Evolutionary conservation across 2,888 invertebrate genomes (phyloP).

Genomic region (Sialis fuliginosa): DNA sequence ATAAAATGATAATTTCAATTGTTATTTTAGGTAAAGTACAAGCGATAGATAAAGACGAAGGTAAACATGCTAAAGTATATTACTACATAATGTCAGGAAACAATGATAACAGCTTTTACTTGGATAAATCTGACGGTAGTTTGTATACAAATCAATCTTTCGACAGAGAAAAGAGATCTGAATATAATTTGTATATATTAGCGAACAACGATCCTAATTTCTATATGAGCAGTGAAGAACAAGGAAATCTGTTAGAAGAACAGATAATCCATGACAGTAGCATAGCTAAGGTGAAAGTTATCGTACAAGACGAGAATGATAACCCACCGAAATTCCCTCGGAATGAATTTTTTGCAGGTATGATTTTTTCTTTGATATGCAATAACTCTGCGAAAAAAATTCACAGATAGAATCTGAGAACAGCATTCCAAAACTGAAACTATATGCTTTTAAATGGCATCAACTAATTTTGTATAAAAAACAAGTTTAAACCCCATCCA

Average conservation of each 20-base stretch:
- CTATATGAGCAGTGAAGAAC: slow-evolving; percentile 34
- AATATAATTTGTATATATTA: slow-evolving; percentile 58
- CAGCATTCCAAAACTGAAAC: too few relatives aligned
- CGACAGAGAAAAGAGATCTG: slow-evolving; percentile 61
- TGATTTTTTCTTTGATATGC: background rate
- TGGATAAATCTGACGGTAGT: slow-evolving; percentile 66
- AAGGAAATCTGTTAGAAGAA: slow-evolving; percentile 25
- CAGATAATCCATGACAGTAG: slow-evolving; percentile 37
- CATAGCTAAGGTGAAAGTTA: slow-evolving; percentile 51
- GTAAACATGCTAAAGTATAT: slow-evolving; percentile 64
- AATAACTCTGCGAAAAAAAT: background rate
- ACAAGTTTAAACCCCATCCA: too few relatives aligned
- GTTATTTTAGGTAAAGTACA: slow-evolving; percentile 40
- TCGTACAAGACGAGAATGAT: slow-evolving; percentile 68
- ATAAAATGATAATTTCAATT: slow-evolving; percentile 1
- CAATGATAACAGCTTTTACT: slow-evolving; percentile 53
- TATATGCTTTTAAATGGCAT: too few relatives aligned
- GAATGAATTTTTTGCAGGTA: slow-evolving; percentile 45
- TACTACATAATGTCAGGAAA: slow-evolving; percentile 70
- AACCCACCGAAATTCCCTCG: slow-evolving; percentile 60
- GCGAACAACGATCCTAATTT: slow-evolving; percentile 72
- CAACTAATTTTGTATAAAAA: too few relatives aligned
- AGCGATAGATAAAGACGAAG: slow-evolving; percentile 60
- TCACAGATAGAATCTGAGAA: background rate
- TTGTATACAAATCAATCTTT: slow-evolving; percentile 63